phyloP scores from a whole-genome alignment of 2,113 vertebrate genomes.

The Emydura subglobosa region DNA sequence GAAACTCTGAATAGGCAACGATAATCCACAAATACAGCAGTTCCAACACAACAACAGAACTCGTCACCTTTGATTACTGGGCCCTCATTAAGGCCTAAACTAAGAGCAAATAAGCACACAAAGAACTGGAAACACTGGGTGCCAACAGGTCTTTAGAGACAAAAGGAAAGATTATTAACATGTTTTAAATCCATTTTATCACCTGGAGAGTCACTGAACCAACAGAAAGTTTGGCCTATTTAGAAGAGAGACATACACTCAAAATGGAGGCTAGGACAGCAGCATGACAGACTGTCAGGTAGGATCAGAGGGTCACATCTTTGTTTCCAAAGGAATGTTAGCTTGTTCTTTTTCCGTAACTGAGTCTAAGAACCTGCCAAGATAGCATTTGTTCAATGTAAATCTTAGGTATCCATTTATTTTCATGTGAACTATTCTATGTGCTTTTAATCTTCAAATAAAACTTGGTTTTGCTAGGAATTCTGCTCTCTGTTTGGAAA shows the following conservation, averaged over 20 bases:
- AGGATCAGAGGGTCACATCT: not conserved
- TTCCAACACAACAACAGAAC: too few relatives aligned
- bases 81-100: too few relatives aligned
- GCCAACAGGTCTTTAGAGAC: too few relatives aligned
- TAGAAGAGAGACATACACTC: not conserved
- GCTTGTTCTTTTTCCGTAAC: not conserved
- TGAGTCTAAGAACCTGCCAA: too few relatives aligned
- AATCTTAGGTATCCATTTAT: not conserved
- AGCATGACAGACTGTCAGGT: not conserved
- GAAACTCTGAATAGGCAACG: too few relatives aligned
- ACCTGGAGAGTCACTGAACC: not conserved
- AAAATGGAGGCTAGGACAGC: not conserved
- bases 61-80: too few relatives aligned
- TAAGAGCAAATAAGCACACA: not conserved
- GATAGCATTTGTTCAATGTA: not conserved
- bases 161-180: not conserved
- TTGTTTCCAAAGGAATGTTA: not conserved
- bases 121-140: not conserved
- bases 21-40: too few relatives aligned
- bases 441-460: not conserved
- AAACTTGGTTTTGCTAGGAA: not conserved
- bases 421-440: not conserved
- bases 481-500: not conserved
- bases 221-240: not conserved
- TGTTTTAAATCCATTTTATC: not conserved